Conservation (phyloP, 1,140 invertebrate genomes). For the Piezodorus guildinii region DNA sequence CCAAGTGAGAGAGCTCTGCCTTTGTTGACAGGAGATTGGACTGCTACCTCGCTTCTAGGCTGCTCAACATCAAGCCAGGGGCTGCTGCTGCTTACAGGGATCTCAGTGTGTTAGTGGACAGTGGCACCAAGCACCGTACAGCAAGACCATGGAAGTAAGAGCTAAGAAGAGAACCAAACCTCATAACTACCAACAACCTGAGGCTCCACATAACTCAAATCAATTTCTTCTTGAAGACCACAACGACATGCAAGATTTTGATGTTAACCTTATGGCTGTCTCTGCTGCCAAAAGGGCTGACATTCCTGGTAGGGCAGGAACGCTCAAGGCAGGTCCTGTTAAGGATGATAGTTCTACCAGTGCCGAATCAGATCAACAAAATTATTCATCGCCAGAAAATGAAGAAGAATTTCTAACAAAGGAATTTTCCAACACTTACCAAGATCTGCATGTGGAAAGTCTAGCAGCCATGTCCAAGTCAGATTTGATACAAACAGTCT, state of each 20-base stretch:
- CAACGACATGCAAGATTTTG: constrained; percentile 57
- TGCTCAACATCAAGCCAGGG: constrained; percentile 5
- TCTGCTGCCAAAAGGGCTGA: constrained; percentile 25
- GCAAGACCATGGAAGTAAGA: constrained; percentile 33
- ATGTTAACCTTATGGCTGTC: constrained; percentile 47
- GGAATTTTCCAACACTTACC: constrained; percentile 86
- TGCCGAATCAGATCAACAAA: constrained; percentile 66
- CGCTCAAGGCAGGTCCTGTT: constrained; percentile 43
- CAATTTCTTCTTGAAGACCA: constrained; percentile 91
- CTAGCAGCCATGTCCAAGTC: constrained; percentile 67
- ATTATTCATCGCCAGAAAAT: constrained; percentile 74
- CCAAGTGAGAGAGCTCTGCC: too few relatives aligned
- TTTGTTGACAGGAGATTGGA: background rate
- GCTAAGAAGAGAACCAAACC: constrained; percentile 29
- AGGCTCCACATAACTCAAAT: constrained; percentile 85
- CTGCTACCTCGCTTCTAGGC: constrained; percentile 17
- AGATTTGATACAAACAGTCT: constrained; percentile 76
- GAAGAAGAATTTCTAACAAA: constrained; percentile 82
- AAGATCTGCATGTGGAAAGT: constrained; percentile 73
- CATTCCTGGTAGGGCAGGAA: constrained; percentile 31
- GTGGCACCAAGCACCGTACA: constrained; percentile 32
- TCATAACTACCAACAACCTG: constrained; percentile 31
- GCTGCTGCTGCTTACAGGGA: background rate
- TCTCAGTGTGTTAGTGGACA: constrained; percentile 20
- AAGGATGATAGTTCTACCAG: constrained; percentile 63